Evolutionary conservation across 2,113 vertebrate species (phyloP), one percentile per base, ranked within the genome.

Genomic region (Hypomesus transpacificus): DNA sequence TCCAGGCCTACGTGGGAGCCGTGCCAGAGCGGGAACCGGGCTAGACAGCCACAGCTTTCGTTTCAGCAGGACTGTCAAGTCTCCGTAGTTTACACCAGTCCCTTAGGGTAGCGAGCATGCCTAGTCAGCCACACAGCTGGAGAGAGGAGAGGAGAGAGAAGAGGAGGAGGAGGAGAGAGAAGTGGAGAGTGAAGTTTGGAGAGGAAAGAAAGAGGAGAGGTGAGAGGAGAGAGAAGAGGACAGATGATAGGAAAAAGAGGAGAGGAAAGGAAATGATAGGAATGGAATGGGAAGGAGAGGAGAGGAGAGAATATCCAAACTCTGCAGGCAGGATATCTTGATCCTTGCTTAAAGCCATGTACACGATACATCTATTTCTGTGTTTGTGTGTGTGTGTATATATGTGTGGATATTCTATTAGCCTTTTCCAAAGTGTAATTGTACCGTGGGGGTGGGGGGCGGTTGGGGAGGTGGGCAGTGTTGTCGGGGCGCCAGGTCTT

Each of bases 371-470:
- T 46, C 39, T 46, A 46, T 46, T 46, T 46, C 39, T 9, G 39
- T 46, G 39, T 46, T 46, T 46, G 7, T 11, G 39, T 46, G 39
- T 13, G 9, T 46, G 8, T 46, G 7, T 11, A 26, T 26, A 26
- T 7, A 46, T 85, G 85, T 88, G 86, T 87, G 85, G 78, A 79
- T 87, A 90, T 91, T 90, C 87, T 89, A 90, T 88, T 85, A 88
- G 84, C 86, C 87, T 86, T 90, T 86, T 88, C 85, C 84, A 87
- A 89, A 90, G 86, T 90, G 87, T 91, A 90, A 89, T 89, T 87
- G 90, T 83, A 85, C 89, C 86, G 50, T 82, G 69, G 71, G 56
- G 80, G 56, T 20, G 26, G 68, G 73, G 73, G 39, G 39, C 13
- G 39, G 50, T 82, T 71, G 70, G 59, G 80, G 56, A 20, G 26